Evolutionary conservation across 1,140 invertebrate species (phyloP).

Genomic region (Cotesia vestalis): DNA sequence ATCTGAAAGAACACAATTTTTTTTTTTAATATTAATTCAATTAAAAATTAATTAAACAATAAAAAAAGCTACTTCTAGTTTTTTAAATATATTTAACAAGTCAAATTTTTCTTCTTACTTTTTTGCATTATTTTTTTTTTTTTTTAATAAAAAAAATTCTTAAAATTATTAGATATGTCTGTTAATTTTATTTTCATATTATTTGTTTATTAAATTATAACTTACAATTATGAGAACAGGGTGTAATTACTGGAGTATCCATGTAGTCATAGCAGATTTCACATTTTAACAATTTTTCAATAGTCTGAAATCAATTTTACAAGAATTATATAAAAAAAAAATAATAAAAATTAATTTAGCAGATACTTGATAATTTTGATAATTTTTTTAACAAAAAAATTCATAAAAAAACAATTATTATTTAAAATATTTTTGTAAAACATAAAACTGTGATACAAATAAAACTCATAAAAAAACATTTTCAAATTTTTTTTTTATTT

Average conservation of each 20-base stretch:
- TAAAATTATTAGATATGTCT: constrained; percentile 26
- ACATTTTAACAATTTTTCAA: constrained; percentile 60
- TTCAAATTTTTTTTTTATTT: no score
- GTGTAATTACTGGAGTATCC: constrained; percentile 61
- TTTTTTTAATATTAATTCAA: no score
- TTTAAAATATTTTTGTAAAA: no score
- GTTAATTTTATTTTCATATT: neutral
- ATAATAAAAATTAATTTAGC: neutral
- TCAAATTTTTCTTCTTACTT: no score
- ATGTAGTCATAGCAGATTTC: constrained; percentile 66
- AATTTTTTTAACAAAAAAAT: no score
- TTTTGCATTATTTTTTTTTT: neutral
- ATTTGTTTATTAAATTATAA: neutral
- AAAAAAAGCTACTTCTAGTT: no score
- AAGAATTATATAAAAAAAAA: constrained; percentile 13
- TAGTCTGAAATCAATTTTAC: constrained; percentile 51
- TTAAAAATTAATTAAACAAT: no score
- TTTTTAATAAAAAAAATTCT: constrained; percentile 16
- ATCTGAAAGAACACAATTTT: constrained; percentile 52
- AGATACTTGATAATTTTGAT: no score
- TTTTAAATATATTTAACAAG: no score
- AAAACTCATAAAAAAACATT: no score
- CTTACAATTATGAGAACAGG: constrained; percentile 66
- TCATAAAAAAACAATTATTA: no score
- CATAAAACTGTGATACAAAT: no score